Evolutionary conservation across 2,888 invertebrate genomes (phyloP), one percentile per base, ranked within the genome.

Genomic region (Eilema griseolum): DNA sequence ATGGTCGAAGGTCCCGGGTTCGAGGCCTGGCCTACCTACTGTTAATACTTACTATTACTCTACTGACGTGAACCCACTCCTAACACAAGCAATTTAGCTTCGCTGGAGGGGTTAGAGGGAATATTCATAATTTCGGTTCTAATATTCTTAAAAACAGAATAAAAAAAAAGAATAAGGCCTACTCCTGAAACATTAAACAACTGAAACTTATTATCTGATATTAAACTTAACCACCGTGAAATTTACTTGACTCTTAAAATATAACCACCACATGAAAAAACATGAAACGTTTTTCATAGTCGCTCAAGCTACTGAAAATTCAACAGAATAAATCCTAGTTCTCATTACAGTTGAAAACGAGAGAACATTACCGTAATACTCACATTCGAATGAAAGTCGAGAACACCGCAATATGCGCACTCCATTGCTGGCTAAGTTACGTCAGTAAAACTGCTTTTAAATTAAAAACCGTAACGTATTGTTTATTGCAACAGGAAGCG

Each of bases 391-490:
- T 77, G 59, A 70, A 71, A 71, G 72, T 65, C 56, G 59, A 67
- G 60, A 71, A 79, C 70, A 71, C 70, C 46, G 76, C 78, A 72
- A 77, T 80, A 77, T 77, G 70, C 46, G 69, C 61, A 64, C 62
- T 75, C 74, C 74, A 74, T 66, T 62, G 78, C 77, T 68, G 73
- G 72, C 62, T 75, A 76, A 79, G 77, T 72, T 75, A 72, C 67
- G 68, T 75, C 69, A 66, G 65, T 80, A 85, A 83, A 85, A 84
- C 79, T 78, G 81, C 74, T 82, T 85, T 85, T 84, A 86, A 88
- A 88, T 87, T 84, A 87, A 89, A 66, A 89, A 78, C 83, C 74
- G 81, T 75, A 78, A 76, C 82, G 83, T 83, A 88, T 88, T 88
- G 88, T 89, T 84, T 83, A 75, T 76, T 79, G 69, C 71, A 81